phyloP scores from a whole-genome alignment of 2,113 vertebrate genomes.

The Diphyllodes magnificus region DNA sequence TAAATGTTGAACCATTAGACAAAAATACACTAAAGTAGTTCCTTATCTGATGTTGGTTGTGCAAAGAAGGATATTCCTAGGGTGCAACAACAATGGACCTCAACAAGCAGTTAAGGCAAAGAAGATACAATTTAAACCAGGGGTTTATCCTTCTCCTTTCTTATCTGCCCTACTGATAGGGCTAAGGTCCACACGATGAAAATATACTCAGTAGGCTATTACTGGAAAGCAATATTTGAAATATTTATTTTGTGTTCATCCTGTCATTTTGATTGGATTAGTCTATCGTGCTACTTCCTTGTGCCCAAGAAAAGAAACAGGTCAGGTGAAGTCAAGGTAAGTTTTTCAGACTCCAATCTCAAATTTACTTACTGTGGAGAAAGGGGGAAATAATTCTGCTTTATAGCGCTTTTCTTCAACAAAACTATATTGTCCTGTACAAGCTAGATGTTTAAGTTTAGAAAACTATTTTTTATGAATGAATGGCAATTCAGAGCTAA shows the following conservation, averaged over 20 bases:
- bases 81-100: background rate
- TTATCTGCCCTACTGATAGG: background rate
- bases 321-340: background rate
- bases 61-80: background rate
- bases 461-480: constrained; percentile 13
- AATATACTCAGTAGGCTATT: background rate
- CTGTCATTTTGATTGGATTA: background rate
- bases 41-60: background rate
- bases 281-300: fast-evolving
- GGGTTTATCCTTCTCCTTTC: background rate
- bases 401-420: background rate
- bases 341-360: background rate
- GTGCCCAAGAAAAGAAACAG: background rate
- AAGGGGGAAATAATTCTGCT: background rate
- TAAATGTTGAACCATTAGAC: background rate
- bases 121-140: background rate
- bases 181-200: background rate
- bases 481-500: background rate
- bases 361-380: background rate
- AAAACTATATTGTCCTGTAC: background rate
- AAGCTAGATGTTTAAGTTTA: background rate
- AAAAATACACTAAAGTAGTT: background rate
- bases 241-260: background rate
- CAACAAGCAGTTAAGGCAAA: background rate
- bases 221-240: background rate